Conservation (phyloP, 2,888 invertebrate species). For the Zootermopsis nevadensis region DNA sequence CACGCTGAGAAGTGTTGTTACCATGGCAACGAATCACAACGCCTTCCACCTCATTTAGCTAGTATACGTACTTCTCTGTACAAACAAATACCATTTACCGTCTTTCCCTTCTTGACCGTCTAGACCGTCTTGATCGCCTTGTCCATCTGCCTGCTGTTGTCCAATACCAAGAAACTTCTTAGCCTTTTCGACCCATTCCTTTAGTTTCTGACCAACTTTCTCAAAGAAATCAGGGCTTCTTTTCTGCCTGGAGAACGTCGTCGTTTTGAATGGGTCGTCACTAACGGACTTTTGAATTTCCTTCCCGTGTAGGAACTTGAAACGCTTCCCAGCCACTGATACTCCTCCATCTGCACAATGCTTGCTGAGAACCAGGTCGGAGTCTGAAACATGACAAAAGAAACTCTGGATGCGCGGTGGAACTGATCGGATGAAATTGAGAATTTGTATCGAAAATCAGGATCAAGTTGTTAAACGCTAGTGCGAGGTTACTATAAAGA, state of each 20-base stretch:
- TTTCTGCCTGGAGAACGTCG: not conserved
- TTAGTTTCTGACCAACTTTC: not conserved
- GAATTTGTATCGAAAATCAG: no score
- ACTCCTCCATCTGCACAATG: not conserved
- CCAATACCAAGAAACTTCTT: not conserved
- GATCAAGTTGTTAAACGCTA: no score
- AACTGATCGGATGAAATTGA: no score
- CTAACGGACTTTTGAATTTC: not conserved
- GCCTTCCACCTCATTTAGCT: no score
- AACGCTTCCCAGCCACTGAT: not conserved
- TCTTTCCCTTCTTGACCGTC: not conserved
- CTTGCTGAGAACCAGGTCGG: not conserved
- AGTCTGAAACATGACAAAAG: not conserved
- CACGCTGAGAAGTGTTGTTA: no score
- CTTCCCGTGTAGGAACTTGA: not conserved
- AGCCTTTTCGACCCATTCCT: not conserved
- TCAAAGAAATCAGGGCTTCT: constrained; percentile 10
- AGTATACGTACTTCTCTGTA: no score
- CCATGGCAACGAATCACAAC: no score
- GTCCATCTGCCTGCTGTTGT: not conserved
- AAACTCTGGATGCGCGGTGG: no score
- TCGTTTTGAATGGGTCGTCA: constrained; percentile 6
- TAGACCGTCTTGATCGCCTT: not conserved
- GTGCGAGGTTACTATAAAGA: no score
- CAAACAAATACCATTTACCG: not conserved